These are phyloP conservation scores for Anthopleura xanthogrammica DNA, from an alignment of 92 coral and sea anemone genomes.

Conservation along the genomic window DNA sequence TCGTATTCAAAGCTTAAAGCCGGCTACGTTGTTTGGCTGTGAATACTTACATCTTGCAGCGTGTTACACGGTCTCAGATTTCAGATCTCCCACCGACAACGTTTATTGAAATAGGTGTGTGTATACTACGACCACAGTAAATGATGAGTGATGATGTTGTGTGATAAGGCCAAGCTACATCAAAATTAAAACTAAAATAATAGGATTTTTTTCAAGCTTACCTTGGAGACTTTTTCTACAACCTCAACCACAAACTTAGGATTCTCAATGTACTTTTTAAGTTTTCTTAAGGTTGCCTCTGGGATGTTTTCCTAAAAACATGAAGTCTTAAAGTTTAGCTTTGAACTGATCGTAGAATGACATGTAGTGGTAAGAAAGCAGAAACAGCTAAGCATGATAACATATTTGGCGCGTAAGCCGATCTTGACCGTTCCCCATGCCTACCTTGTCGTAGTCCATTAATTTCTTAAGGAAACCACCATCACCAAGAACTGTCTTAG, in stretches of 20 bases:
- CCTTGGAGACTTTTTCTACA: conserved; percentile 97
- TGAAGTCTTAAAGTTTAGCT: background rate
- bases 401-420: background rate
- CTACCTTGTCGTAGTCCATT: conserved; percentile 94
- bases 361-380: background rate
- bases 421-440: background rate
- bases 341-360: background rate
- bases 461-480: conserved; percentile 80
- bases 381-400: background rate
- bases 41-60: too few species aligned
- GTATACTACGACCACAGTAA: too few species aligned
- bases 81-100: too few species aligned
- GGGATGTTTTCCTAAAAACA: conserved; percentile 81
- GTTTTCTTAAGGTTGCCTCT: conserved; percentile 78
- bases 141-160: background rate
- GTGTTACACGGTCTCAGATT: too few species aligned
- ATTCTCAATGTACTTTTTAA: conserved; percentile 95
- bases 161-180: background rate
- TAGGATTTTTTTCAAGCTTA: conserved; percentile 1
- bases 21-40: too few species aligned
- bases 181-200: too few species aligned
- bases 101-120: too few species aligned
- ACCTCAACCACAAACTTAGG: conserved; percentile 94
- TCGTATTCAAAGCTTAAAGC: too few species aligned
- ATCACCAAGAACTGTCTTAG: conserved; percentile 85